Conservation (phyloP, 2,113 vertebrate species). For the Hydrochoerus hydrochaeris region DNA sequence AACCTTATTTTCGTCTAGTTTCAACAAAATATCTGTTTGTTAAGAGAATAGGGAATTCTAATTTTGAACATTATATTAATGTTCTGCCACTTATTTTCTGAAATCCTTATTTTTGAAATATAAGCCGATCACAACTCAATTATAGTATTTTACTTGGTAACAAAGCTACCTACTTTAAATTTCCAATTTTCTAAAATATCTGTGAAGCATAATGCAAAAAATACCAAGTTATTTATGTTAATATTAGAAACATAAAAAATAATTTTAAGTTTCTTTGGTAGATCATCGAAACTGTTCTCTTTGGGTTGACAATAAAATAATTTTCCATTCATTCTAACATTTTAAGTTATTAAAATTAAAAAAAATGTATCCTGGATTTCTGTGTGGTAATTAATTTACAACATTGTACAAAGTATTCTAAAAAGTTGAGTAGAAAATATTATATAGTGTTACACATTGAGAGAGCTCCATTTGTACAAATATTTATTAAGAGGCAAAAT, state of each 20-base stretch:
- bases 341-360: background rate
- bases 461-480: background rate
- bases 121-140: background rate
- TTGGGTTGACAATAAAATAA: background rate
- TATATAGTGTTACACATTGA: background rate
- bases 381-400: background rate
- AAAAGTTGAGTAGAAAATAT: background rate
- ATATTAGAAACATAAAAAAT: background rate
- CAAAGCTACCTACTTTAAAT: background rate
- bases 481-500: background rate
- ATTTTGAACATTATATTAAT: background rate
- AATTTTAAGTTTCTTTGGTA: background rate
- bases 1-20: background rate
- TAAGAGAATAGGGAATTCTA: background rate
- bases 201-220: background rate
- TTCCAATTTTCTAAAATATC: background rate
- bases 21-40: background rate
- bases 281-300: background rate
- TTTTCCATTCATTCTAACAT: background rate
- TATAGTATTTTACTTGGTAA: background rate
- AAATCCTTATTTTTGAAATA: constrained; percentile 22
- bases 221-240: background rate
- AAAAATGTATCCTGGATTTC: background rate
- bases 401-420: background rate
- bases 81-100: background rate